A percentile compares a stretch with the other conserved stretches of the same genome.
These are phyloP conservation scores for Oostethus manadensis DNA, from an alignment of 2,113 vertebrate genomes.

Conservation along the genomic window DNA sequence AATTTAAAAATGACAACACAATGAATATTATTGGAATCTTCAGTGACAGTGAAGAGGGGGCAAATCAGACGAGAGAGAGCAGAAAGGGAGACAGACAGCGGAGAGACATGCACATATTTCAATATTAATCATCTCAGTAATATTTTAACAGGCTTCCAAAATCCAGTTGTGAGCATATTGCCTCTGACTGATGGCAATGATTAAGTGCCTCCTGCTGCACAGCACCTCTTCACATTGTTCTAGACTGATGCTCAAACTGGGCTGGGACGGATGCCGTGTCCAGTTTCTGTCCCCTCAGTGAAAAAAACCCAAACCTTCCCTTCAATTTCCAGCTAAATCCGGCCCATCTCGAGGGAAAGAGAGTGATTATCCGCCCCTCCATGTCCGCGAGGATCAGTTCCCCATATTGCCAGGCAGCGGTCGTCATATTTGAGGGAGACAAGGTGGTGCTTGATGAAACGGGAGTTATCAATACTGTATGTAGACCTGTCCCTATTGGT, in stretches of 20 bases:
- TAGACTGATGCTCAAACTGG: slow-evolving; percentile 55
- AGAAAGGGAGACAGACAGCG: slow-evolving; percentile 56
- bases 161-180: slow-evolving; percentile 77
- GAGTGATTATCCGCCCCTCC: slow-evolving; percentile 17
- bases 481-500: slow-evolving; percentile 49
- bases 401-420: slow-evolving; percentile 40
- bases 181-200: slow-evolving; percentile 67
- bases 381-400: slow-evolving; percentile 33
- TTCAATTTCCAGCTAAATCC: slow-evolving; percentile 41
- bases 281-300: slow-evolving; percentile 29
- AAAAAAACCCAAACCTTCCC: slow-evolving; percentile 17
- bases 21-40: slow-evolving; percentile 37
- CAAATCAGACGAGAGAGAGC: slow-evolving; percentile 37
- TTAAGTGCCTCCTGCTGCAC: slow-evolving; percentile 52
- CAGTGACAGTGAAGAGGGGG: slow-evolving; percentile 22
- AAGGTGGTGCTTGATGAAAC: slow-evolving; percentile 55
- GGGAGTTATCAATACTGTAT: slow-evolving; percentile 67
- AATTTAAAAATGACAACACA: slow-evolving; percentile 33
- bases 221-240: slow-evolving; percentile 40
- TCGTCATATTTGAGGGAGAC: slow-evolving; percentile 36
- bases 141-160: slow-evolving; percentile 81
- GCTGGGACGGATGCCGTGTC: slow-evolving; percentile 47
- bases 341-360: slow-evolving; percentile 23
- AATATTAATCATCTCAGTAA: slow-evolving; percentile 83
- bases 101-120: slow-evolving; percentile 72